Conservation (phyloP, 1,140 invertebrate genomes). For the Spodoptera litura region DNA sequence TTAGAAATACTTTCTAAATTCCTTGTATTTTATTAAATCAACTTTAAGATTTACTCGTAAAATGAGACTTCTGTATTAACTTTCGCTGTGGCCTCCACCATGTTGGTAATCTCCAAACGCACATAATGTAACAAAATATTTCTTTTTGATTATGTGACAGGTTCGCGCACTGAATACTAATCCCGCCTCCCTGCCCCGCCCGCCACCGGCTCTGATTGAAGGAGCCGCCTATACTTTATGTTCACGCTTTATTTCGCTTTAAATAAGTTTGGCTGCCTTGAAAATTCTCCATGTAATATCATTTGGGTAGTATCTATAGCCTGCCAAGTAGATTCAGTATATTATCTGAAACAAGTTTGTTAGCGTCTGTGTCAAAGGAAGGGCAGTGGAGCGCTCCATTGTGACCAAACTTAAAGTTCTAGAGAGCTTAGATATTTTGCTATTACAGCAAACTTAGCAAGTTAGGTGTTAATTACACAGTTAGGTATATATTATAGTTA, state of each 20-base stretch:
- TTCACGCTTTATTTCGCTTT: neutral
- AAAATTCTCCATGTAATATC: neutral
- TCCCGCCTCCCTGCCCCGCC: neutral
- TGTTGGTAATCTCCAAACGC: constrained; percentile 29
- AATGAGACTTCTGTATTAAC: neutral
- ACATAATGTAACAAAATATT: constrained; percentile 41
- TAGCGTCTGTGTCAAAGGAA: constrained; percentile 3
- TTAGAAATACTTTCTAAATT: too few relatives aligned
- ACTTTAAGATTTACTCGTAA: neutral
- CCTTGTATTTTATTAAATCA: too few relatives aligned
- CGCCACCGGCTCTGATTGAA: neutral
- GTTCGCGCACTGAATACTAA: constrained; percentile 32
- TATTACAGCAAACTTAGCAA: too few relatives aligned
- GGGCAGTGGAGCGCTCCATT: neutral
- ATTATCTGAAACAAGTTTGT: constrained; percentile 1
- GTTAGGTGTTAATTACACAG: too few relatives aligned
- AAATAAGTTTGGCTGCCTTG: neutral
- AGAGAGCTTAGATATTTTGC: too few relatives aligned
- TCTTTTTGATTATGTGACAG: constrained; percentile 35
- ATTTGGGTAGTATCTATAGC: neutral
- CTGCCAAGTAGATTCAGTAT: neutral
- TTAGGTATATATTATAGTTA: too few relatives aligned
- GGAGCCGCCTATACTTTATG: neutral
- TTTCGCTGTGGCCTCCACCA: neutral
- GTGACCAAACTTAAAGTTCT: neutral